These are phyloP conservation scores for Chaunax sp. DNA, from an alignment of 2,797 vertebrate genomes.

Conservation along the genomic window DNA sequence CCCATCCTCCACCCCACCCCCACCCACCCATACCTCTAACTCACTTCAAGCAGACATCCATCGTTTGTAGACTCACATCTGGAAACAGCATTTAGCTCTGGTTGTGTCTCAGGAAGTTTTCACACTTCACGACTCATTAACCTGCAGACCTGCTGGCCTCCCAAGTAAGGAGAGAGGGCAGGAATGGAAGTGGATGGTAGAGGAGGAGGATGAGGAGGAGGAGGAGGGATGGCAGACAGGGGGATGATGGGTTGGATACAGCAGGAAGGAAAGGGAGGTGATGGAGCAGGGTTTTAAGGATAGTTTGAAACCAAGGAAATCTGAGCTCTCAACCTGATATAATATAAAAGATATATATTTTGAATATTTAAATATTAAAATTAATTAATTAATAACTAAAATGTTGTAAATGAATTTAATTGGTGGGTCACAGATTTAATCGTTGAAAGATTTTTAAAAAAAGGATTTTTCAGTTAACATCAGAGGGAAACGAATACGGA, in stretches of 20 bases:
- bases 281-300: slow-evolving; percentile 22
- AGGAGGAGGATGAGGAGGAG: slow-evolving; percentile 22
- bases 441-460: slow-evolving; percentile 7
- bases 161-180: slow-evolving; percentile 51
- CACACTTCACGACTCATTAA: slow-evolving; percentile 97
- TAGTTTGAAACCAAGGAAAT: slow-evolving; percentile 33
- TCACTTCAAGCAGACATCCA: slow-evolving; percentile 56
- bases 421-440: slow-evolving; percentile 12
- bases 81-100: slow-evolving; percentile 87
- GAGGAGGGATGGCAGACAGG: slow-evolving; percentile 29
- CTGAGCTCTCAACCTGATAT: background rate
- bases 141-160: slow-evolving; percentile 72
- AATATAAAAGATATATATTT: slow-evolving; percentile 20
- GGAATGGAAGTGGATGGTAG: slow-evolving; percentile 23
- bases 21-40: slow-evolving; percentile 26
- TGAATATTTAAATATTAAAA: slow-evolving; percentile 1
- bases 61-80: slow-evolving; percentile 83
- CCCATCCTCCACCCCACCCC: slow-evolving; percentile 8
- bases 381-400: no score
- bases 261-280: slow-evolving; percentile 23
- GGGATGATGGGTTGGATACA: slow-evolving; percentile 38
- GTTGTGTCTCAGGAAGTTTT: slow-evolving; percentile 91
- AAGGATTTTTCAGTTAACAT: slow-evolving; percentile 19
- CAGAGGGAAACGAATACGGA: slow-evolving; percentile 9
- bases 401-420: slow-evolving; percentile 11